These are phyloP conservation scores for Aporophyla lueneburgensis DNA, from an alignment of 2,888 invertebrate species.

Conservation along the genomic window DNA sequence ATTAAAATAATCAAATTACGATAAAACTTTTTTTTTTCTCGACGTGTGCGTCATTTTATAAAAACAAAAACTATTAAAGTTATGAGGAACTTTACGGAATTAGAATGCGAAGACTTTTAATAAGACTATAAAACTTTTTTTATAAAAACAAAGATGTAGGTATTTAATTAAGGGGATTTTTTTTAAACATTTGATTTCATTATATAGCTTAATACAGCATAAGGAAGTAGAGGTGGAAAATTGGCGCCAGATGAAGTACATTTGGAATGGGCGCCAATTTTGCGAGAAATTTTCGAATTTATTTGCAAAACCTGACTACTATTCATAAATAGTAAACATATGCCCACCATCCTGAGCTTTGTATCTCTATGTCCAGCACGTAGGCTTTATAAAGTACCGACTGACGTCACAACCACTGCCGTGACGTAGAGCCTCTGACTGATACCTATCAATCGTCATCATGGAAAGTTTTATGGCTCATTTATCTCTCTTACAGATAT, in stretches of 20 bases:
- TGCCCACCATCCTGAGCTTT: background rate
- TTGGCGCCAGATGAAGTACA: background rate
- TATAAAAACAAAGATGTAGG: background rate
- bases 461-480: background rate
- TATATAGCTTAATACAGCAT: background rate
- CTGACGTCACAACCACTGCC: slow-evolving; percentile 23
- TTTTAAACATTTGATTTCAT: background rate
- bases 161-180: background rate
- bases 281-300: background rate
- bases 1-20: background rate
- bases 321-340: background rate
- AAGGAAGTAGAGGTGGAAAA: background rate
- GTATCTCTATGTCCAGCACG: slow-evolving; percentile 6
- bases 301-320: slow-evolving; percentile 12
- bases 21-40: background rate
- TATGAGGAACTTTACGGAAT: slow-evolving; percentile 11
- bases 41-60: background rate
- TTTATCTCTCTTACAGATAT: background rate
- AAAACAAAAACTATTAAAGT: background rate
- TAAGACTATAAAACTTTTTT: background rate
- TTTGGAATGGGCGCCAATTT: background rate
- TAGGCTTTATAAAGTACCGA: background rate
- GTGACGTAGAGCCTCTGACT: slow-evolving; percentile 20
- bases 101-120: slow-evolving; percentile 18
- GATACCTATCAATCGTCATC: background rate